Percentiles rank a stretch among this genome's conserved stretches.
phyloP scores from a whole-genome alignment of 2,888 invertebrate genomes.

The Folsomia manolachei region DNA sequence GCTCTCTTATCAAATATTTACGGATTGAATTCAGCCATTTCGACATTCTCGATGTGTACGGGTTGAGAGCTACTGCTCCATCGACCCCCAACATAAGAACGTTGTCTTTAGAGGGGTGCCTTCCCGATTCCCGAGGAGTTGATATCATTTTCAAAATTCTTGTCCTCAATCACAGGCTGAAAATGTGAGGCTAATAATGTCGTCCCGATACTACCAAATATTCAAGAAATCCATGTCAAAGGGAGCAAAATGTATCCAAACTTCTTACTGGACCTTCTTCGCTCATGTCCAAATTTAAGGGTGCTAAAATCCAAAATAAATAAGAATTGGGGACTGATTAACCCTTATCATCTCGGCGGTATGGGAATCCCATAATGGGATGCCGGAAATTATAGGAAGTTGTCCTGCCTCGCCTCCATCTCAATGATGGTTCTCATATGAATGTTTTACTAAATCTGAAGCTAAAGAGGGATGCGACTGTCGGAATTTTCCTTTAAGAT shows the following conservation, averaged over 20 bases:
- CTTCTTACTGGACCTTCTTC: constrained; percentile 40
- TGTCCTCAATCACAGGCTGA: constrained; percentile 25
- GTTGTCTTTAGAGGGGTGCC: constrained; percentile 34
- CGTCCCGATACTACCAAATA: constrained; percentile 22
- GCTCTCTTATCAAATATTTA: constrained; percentile 29
- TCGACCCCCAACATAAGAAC: constrained; percentile 34
- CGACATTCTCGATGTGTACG: constrained; percentile 38
- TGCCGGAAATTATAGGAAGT: constrained; percentile 27
- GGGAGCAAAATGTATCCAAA: constrained; percentile 35
- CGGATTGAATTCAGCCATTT: constrained; percentile 33
- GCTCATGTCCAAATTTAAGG: constrained; percentile 29
- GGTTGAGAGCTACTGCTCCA: constrained; percentile 31
- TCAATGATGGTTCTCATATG: constrained; percentile 32
- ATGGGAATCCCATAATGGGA: too few species aligned
- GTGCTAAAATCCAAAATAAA: constrained; percentile 30
- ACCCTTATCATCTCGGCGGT: constrained; percentile 27
- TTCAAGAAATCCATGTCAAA: constrained; percentile 32
- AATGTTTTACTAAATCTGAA: constrained; percentile 28
- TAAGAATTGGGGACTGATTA: constrained; percentile 31
- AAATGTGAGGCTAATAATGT: not conserved
- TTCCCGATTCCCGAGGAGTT: constrained; percentile 43
- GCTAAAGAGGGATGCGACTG: constrained; percentile 29
- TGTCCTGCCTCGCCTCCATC: constrained; percentile 37
- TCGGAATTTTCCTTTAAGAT: constrained; percentile 38
- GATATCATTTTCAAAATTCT: constrained; percentile 33